Conservation (phyloP, 2,113 vertebrate genomes). For the Euleptes europaea region DNA sequence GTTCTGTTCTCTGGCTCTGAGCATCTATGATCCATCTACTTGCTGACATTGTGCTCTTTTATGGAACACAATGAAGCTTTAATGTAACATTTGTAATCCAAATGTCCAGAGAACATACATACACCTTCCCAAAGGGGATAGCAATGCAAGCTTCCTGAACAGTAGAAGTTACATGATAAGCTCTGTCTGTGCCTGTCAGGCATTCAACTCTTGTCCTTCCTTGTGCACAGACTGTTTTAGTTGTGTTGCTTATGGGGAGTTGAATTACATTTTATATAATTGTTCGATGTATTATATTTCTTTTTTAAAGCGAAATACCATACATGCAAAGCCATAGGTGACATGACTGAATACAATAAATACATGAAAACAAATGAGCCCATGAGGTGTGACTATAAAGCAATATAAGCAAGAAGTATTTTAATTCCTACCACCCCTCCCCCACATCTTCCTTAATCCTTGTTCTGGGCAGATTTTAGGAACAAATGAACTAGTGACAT, state of each 20-base stretch:
- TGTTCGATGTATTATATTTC: not conserved
- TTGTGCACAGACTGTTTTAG: constrained; percentile 17
- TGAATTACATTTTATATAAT: not conserved
- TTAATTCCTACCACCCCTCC: not conserved
- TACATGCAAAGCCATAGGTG: not conserved
- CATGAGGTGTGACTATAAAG: not conserved
- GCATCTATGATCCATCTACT: not conserved
- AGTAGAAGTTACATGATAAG: not conserved
- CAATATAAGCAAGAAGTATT: not conserved
- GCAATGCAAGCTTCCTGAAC: not conserved
- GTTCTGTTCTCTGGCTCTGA: not conserved
- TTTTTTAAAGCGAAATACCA: constrained; percentile 11
- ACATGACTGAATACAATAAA: constrained; percentile 30
- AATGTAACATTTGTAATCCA: not conserved
- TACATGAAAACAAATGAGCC: not conserved
- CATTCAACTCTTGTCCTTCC: not conserved
- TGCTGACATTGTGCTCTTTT: not conserved
- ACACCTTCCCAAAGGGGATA: not conserved
- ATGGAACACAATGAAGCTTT: not conserved
- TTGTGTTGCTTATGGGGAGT: not conserved
- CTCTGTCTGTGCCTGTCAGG: not conserved
- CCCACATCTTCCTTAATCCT: not conserved
- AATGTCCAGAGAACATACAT: not conserved
- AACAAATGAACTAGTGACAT: constrained; percentile 4
- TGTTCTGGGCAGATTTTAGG: not conserved